Conservation (phyloP, 1,140 invertebrate species). For the Cataglyphis hispanica region DNA sequence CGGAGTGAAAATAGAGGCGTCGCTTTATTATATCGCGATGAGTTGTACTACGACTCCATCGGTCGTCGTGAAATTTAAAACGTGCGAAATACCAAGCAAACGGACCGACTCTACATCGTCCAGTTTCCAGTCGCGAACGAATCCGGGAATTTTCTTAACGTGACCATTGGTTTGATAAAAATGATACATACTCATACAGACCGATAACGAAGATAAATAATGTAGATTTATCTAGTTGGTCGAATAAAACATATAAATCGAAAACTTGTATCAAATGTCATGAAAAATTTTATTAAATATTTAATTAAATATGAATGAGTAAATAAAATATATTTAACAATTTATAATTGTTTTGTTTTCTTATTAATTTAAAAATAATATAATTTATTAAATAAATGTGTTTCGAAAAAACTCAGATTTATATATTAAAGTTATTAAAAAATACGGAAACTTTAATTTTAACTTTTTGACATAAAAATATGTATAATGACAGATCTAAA, state of each 20-base stretch:
- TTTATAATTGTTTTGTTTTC: not conserved
- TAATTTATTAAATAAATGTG: not conserved
- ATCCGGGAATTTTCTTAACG: not conserved
- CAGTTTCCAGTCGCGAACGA: not conserved
- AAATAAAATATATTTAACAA: not conserved
- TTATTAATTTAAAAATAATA: not conserved
- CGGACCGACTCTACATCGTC: not conserved
- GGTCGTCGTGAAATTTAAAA: slow-evolving; percentile 46
- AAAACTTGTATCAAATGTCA: not conserved
- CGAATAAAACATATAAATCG: not conserved
- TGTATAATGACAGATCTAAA: slow-evolving; percentile 21
- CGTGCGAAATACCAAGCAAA: slow-evolving; percentile 27
- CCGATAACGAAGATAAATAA: not conserved
- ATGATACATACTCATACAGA: not conserved
- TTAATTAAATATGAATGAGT: not conserved
- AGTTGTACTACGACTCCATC: slow-evolving; percentile 3
- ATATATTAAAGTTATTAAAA: not conserved
- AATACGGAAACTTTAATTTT: not conserved
- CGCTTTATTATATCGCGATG: slow-evolving; percentile 56
- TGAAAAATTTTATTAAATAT: not conserved
- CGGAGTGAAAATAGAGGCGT: slow-evolving; percentile 53
- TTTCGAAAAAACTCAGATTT: not conserved
- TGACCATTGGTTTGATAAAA: not conserved
- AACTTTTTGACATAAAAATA: not conserved
- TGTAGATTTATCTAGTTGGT: not conserved